Base-by-base conservation (phyloP, 2,888 invertebrate genomes). In the Trimorus sp. region DNA sequence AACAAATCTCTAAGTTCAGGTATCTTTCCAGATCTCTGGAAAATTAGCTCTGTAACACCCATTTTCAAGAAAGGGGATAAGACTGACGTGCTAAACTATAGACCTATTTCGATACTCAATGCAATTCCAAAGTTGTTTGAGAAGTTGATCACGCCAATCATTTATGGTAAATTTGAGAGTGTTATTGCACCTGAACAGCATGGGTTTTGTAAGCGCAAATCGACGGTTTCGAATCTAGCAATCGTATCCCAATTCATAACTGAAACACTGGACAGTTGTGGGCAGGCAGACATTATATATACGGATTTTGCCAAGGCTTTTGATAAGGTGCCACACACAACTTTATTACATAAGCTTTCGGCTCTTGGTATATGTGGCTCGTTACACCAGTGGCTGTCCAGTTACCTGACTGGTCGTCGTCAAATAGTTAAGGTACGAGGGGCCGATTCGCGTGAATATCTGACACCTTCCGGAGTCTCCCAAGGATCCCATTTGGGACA, bases 251-350 rank as follows among this genome's bases (percentile, higher is more conserved):
- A 83, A 16, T 82, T 74, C 73, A 56, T 86, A 26, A 75, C 74
- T 38, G 36, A 63, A 3, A 36, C 63, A 15, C 63, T 87, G 8
- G 84, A 85, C n/a, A 51, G 58, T 12, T 60, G 73, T 40, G 12
- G 38, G 9, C 77, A 83, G 65, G 79, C 84, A 1, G 83, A 84
- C 53, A 70, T 62, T 0, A 73, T 78, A 8, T 86, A 84, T 51
- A 84, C 83, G 0, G 84, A 84, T 51, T 85, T 87, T 37, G 68
- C 65, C 0, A 86, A 87, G 26, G 87, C 87, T 7, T 87, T 86
- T 68, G 86, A 87, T 60, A 75, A 73, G 15, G 82, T 88, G 2
- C 58, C 78, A 16, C 84, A 84, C 54, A 40, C 59, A 6, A 66
- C 82, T 40, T 73, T 87, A 4, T 7, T 85, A 16, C 7, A 42